phyloP scores from a whole-genome alignment of 2,797 vertebrate genomes.

The Cryptoprocta ferox region DNA sequence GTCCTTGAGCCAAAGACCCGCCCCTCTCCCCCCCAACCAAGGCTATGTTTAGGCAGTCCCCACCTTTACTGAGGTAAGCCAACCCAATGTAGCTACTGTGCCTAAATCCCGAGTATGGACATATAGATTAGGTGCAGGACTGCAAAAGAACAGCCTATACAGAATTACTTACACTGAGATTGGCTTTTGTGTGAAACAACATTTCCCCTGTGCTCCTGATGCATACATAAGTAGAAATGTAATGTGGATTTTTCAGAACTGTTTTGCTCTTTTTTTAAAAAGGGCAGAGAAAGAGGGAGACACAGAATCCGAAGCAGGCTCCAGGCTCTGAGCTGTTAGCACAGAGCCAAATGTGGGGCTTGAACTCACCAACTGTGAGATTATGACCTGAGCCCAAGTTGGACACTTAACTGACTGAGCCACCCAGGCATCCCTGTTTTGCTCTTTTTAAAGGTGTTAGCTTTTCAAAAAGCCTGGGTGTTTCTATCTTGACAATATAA shows the following conservation, averaged over 20 bases:
- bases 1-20: slow-evolving; percentile 1
- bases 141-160: neutral
- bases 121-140: neutral
- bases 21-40: neutral
- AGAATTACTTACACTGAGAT: neutral
- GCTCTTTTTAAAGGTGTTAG: neutral
- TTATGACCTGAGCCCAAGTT: too few relatives aligned
- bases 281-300: too few relatives aligned
- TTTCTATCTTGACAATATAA: neutral
- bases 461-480: neutral
- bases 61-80: neutral
- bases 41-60: neutral
- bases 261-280: slow-evolving; percentile 23
- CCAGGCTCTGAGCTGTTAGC: too few relatives aligned
- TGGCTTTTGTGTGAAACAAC: neutral
- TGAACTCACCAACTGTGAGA: too few relatives aligned
- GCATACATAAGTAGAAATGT: neutral
- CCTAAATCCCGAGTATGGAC: neutral
- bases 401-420: too few relatives aligned
- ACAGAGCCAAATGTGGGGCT: too few relatives aligned
- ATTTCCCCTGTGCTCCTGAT: neutral
- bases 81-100: neutral
- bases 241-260: neutral
- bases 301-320: too few relatives aligned
- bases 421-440: neutral